Evolutionary conservation across 2,113 vertebrate genomes (phyloP).

Genomic region (Cebus imitator): DNA sequence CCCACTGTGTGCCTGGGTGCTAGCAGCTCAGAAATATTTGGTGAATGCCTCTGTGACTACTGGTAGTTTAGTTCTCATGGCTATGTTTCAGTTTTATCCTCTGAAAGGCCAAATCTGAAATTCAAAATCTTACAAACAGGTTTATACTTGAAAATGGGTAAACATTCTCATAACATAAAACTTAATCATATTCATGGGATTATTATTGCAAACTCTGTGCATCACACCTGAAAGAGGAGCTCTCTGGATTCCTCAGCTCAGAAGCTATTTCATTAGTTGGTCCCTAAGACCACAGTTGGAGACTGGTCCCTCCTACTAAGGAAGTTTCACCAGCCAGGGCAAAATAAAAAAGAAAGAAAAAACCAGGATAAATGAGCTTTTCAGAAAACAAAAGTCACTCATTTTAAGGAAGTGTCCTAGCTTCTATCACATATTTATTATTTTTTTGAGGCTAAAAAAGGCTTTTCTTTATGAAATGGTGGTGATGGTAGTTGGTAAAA

Average conservation of each 20-base stretch:
- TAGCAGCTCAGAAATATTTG: background rate
- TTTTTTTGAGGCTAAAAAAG: background rate
- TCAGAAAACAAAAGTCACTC: background rate
- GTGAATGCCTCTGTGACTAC: background rate
- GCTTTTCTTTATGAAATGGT: constrained; percentile 17
- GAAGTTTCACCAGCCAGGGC: background rate
- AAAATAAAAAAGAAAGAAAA: background rate
- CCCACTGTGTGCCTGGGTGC: background rate
- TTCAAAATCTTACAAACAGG: background rate
- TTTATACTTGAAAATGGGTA: background rate
- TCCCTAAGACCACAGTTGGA: background rate
- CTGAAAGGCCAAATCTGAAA: background rate
- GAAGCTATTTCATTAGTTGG: background rate
- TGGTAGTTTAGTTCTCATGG: background rate
- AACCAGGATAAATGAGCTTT: background rate
- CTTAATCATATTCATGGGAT: background rate
- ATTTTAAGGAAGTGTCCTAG: background rate
- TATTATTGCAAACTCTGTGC: background rate
- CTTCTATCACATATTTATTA: background rate
- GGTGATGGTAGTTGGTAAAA: background rate
- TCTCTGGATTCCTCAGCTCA: background rate
- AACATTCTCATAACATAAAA: background rate
- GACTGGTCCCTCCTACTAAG: background rate
- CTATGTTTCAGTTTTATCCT: background rate
- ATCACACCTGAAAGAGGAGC: background rate